Evolutionary conservation across 2,113 vertebrate genomes (phyloP).

Genomic region (Saguinus midas): DNA sequence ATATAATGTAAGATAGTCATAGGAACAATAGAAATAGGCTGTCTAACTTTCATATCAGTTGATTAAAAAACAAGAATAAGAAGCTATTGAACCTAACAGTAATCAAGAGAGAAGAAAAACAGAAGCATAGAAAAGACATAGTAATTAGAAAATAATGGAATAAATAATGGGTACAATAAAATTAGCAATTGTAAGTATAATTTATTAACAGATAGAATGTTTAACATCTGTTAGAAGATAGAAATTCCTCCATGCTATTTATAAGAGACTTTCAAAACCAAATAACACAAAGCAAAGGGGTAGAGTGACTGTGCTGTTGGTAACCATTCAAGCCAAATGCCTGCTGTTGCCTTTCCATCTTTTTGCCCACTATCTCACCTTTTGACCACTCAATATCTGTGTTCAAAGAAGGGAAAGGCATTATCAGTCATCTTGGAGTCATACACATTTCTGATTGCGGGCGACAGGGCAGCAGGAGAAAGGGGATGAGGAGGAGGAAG

Average conservation of each 20-base stretch:
- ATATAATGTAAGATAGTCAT: background rate
- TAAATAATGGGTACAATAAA: background rate
- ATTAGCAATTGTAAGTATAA: constrained; percentile 5
- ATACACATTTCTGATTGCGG: background rate
- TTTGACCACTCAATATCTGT: background rate
- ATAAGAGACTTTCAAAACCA: background rate
- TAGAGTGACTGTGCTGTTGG: background rate
- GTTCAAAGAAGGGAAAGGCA: background rate
- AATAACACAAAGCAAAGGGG: background rate
- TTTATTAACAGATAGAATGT: constrained; percentile 1
- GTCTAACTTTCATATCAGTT: background rate
- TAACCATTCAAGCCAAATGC: background rate
- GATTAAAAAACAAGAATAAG: constrained; percentile 44
- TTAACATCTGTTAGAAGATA: constrained; percentile 18
- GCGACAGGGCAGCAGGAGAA: fast-evolving
- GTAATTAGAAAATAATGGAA: background rate
- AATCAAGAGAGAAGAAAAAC: background rate
- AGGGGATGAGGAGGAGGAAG: background rate
- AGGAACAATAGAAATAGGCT: background rate
- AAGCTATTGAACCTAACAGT: constrained; percentile 23
- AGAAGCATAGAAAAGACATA: background rate
- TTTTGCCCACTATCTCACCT: background rate
- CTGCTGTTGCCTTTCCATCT: background rate
- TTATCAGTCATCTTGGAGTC: background rate
- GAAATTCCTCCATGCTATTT: background rate